A percentile compares a stretch with the other conserved stretches of the same genome.
These are phyloP conservation scores for Pinctada fucata DNA, from an alignment of 2,888 invertebrate species.

Conservation along the genomic window DNA sequence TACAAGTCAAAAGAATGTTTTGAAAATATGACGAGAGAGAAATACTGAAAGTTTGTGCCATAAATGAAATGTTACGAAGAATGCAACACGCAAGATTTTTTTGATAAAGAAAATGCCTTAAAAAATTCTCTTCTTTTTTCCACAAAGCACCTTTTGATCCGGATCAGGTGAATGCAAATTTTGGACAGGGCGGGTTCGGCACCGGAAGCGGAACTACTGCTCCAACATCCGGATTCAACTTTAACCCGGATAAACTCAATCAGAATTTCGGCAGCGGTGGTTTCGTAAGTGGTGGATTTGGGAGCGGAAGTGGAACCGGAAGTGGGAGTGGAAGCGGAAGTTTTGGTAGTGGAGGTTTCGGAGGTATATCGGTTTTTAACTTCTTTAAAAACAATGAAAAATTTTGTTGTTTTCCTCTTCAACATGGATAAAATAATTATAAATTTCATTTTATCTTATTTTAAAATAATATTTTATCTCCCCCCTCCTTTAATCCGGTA, in stretches of 20 bases:
- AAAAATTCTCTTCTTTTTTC: too few species aligned
- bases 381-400: not conserved
- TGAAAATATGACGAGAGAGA: too few species aligned
- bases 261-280: conserved; percentile 28
- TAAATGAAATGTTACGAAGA: too few species aligned
- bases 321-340: not conserved
- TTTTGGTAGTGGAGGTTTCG: not conserved
- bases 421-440: too few species aligned
- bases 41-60: too few species aligned
- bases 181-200: conserved; percentile 27
- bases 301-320: not conserved
- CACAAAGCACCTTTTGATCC: conserved; percentile 35
- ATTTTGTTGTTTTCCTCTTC: not conserved
- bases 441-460: too few species aligned
- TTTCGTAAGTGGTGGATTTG: conserved; percentile 27
- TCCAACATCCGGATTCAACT: not conserved
- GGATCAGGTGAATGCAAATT: conserved; percentile 31
- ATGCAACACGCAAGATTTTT: too few species aligned
- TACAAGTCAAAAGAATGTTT: too few species aligned
- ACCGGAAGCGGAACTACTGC: not conserved
- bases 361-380: not conserved
- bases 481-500: too few species aligned
- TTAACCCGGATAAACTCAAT: conserved; percentile 35
- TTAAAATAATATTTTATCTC: too few species aligned
- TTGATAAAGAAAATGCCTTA: too few species aligned